Evolutionary conservation across 2,113 vertebrate genomes (phyloP).

Genomic region (Hippoglossus stenolepis): DNA sequence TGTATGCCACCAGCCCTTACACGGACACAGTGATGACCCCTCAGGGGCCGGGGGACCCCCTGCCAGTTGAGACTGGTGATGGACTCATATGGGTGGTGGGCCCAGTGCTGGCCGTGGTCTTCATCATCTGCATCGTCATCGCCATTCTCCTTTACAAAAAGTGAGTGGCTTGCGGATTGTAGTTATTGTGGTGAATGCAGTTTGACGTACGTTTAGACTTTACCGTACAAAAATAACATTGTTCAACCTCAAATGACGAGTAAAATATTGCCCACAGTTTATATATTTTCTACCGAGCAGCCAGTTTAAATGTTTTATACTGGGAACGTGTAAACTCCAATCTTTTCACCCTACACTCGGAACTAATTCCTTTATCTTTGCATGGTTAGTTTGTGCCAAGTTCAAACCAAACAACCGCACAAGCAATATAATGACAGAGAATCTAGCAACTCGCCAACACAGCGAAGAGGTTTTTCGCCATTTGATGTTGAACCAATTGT

Average conservation of each 20-base stretch:
- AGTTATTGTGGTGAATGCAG: not conserved
- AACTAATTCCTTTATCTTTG: not conserved
- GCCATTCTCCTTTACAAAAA: conserved; percentile 99
- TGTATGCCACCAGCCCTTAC: conserved; percentile 93
- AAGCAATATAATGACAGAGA: not conserved
- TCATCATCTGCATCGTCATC: conserved; percentile 99
- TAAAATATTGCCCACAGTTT: not conserved
- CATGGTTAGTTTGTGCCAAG: not conserved
- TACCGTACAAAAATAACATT: not conserved
- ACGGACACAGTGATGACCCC: conserved; percentile 91
- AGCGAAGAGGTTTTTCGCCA: not conserved
- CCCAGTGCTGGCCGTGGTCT: conserved; percentile 95
- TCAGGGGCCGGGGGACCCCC: conserved; percentile 84
- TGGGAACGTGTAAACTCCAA: not conserved
- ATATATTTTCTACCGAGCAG: not conserved
- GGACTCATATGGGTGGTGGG: conserved; percentile 99
- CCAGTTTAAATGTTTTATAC: not conserved
- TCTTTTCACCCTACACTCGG: too few relatives aligned
- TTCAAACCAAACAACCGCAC: not conserved
- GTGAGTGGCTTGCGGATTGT: conserved; percentile 81
- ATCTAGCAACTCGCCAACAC: not conserved
- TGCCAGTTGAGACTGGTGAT: conserved; percentile 89
- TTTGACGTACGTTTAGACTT: not conserved
- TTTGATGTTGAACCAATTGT: conserved; percentile 64
- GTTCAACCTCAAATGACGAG: conserved; percentile 50